Evolutionary conservation across 2,797 vertebrate genomes (phyloP).

Genomic region (Rhodeus uyekii): DNA sequence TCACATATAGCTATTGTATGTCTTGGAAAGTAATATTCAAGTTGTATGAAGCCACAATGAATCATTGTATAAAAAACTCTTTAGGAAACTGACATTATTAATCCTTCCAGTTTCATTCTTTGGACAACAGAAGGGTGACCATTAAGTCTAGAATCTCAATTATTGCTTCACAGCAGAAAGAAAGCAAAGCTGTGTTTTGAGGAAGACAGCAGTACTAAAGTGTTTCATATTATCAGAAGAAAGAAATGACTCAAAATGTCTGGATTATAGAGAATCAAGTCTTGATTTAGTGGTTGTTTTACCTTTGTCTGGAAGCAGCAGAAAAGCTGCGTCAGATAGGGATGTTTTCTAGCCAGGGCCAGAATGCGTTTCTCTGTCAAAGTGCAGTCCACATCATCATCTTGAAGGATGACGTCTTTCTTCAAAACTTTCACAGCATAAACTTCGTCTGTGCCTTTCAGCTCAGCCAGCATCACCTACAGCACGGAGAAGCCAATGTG

Average conservation of each 20-base stretch:
- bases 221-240: neutral
- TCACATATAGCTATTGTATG: neutral
- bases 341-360: conserved; percentile 90
- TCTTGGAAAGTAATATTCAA: neutral
- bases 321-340: conserved; percentile 94
- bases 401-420: conserved; percentile 96
- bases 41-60: neutral
- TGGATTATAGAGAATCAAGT: neutral
- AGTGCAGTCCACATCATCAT: conserved; percentile 96
- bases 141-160: neutral
- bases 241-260: neutral
- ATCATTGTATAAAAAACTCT: neutral
- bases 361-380: conserved; percentile 97
- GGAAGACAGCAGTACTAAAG: neutral
- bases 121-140: neutral
- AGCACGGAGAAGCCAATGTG: neutral
- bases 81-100: neutral
- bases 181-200: neutral
- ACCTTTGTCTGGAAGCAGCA: conserved; percentile 99
- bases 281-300: neutral
- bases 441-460: conserved; percentile 93
- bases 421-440: conserved; percentile 96
- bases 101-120: neutral
- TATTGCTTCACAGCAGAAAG: neutral
- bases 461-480: conserved; percentile 94